Percentiles rank a stretch among this genome's conserved stretches.
phyloP scores from a whole-genome alignment of 2,797 vertebrate genomes.

The Buphagus erythrorhynchus region DNA sequence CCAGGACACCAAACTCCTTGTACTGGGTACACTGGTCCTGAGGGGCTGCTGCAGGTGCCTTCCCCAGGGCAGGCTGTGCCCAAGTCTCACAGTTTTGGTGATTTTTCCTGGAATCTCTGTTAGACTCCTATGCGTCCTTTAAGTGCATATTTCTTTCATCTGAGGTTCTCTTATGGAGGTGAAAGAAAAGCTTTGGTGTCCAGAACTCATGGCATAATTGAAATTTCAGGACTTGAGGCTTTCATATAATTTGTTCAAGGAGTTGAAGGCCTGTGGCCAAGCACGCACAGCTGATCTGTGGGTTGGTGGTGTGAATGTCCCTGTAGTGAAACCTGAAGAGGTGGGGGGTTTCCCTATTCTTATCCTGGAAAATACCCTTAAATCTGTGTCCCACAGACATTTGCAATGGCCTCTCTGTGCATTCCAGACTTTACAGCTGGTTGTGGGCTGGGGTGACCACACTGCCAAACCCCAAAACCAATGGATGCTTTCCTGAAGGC shows the following conservation, averaged over 20 bases:
- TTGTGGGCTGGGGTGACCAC: neutral
- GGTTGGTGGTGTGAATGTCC: neutral
- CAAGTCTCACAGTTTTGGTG: fast-evolving
- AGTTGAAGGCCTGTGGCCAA: neutral
- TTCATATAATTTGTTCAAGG: neutral
- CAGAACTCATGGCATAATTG: neutral
- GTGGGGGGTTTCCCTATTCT: fast-evolving
- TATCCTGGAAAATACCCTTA: neutral
- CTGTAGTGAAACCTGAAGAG: neutral
- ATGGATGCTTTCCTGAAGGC: fast-evolving
- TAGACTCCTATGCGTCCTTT: neutral
- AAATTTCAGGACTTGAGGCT: neutral
- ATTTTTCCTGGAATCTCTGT: neutral
- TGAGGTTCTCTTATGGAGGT: neutral
- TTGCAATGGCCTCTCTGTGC: neutral
- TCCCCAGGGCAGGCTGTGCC: neutral
- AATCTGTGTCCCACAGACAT: neutral
- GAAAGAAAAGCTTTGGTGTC: neutral
- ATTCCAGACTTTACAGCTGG: neutral
- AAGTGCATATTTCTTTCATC: neutral
- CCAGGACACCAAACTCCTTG: neutral
- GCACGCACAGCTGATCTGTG: neutral
- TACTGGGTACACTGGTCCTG: fast-evolving
- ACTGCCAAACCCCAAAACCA: neutral
- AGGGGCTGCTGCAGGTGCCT: neutral